Evolutionary conservation across 2,888 invertebrate genomes (phyloP).

Genomic region (Dynastes maya): DNA sequence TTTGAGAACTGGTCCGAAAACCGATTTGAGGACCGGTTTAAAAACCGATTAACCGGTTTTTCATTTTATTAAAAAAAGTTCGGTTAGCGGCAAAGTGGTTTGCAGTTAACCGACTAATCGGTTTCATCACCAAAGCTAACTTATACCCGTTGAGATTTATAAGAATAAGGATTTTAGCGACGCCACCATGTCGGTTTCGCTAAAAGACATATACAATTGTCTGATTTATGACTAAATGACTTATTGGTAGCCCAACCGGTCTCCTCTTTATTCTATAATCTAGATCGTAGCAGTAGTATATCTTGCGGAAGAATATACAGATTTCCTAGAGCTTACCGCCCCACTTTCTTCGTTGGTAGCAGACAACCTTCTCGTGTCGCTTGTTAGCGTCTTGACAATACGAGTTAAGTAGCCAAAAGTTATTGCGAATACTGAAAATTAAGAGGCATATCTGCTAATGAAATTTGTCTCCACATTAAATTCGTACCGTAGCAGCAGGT

Average conservation of each 20-base stretch:
- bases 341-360: background rate
- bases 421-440: background rate
- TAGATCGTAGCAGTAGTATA: background rate
- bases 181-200: no score
- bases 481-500: background rate
- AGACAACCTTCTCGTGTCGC: background rate
- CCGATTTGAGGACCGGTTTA: no score
- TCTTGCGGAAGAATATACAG: background rate
- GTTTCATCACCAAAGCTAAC: no score
- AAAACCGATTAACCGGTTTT: no score
- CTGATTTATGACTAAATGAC: background rate
- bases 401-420: background rate
- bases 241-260: background rate
- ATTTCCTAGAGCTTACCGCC: background rate
- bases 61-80: no score
- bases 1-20: no score
- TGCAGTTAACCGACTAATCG: no score
- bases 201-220: background rate
- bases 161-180: no score
- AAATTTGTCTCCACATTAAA: slow-evolving; percentile 2
- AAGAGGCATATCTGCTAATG: background rate
- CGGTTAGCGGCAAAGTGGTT: no score
- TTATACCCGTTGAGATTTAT: no score
- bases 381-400: background rate
- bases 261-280: background rate